These are phyloP conservation scores for Trichoplusia ni DNA, from an alignment of 1,140 invertebrate species.

Conservation along the genomic window DNA sequence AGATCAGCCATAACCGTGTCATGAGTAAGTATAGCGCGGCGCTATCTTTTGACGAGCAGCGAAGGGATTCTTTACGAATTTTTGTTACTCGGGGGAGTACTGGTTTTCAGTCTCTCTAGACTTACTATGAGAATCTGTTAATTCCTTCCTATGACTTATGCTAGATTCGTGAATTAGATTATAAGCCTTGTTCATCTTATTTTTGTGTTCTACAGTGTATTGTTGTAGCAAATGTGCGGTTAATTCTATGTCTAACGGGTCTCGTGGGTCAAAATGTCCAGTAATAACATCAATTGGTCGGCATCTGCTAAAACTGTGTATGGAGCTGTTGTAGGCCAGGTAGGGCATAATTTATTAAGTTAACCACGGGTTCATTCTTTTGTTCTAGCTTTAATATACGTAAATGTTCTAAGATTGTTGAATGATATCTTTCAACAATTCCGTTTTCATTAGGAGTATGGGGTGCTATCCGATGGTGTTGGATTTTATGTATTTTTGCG, in stretches of 20 bases:
- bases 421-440: constrained; percentile 10
- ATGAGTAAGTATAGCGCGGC: constrained; percentile 9
- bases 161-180: constrained; percentile 6
- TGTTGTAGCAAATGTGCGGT: constrained; percentile 9
- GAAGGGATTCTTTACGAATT: constrained; percentile 15
- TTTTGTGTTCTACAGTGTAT: constrained; percentile 1
- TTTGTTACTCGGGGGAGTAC: constrained; percentile 9
- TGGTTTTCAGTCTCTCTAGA: constrained; percentile 8
- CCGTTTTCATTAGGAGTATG: constrained; percentile 21
- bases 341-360: constrained; percentile 5
- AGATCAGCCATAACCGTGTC: constrained; percentile 15
- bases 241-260: constrained; percentile 16
- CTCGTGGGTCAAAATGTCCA: constrained; percentile 21
- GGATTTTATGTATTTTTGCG: constrained; percentile 14
- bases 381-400: constrained; percentile 1
- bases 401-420: constrained; percentile 15
- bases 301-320: constrained; percentile 21
- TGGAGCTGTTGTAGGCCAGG: constrained; percentile 16
- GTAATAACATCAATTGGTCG: constrained; percentile 7
- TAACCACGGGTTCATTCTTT: constrained; percentile 1
- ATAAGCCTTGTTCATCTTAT: constrained; percentile 19
- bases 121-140: constrained; percentile 10
- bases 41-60: constrained; percentile 15
- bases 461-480: constrained; percentile 3
- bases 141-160: not conserved